Evolutionary conservation across 2,888 invertebrate species (phyloP).

Genomic region (Cerastis rubricosa): DNA sequence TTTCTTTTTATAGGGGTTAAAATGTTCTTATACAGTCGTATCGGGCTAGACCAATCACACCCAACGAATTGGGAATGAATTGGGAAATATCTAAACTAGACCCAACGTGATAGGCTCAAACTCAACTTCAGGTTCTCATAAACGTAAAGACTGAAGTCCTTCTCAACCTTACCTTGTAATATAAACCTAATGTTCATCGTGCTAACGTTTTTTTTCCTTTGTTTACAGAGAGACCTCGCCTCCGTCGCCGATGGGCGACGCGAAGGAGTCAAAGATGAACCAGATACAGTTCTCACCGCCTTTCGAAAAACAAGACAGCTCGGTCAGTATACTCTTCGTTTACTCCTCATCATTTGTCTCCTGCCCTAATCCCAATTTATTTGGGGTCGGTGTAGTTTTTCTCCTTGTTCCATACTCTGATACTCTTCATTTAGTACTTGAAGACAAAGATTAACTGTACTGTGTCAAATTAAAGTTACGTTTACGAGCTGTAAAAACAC

Average conservation of each 20-base stretch:
- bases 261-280: slow-evolving; percentile 89
- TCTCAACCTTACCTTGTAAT: background rate
- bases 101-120: background rate
- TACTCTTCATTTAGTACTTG: background rate
- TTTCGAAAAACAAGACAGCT: slow-evolving; percentile 85
- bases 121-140: background rate
- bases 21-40: background rate
- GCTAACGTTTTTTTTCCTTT: slow-evolving; percentile 70
- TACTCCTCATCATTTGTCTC: background rate
- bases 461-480: background rate
- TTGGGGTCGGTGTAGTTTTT: background rate
- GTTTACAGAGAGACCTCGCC: slow-evolving; percentile 88
- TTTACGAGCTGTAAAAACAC: too few species aligned
- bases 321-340: slow-evolving; percentile 76
- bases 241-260: slow-evolving; percentile 88
- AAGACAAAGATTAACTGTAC: background rate
- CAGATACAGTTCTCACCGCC: slow-evolving; percentile 87
- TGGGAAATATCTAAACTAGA: too few species aligned
- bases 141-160: background rate
- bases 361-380: background rate
- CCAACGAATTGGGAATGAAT: background rate
- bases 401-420: background rate
- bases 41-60: background rate
- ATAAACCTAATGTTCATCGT: background rate
- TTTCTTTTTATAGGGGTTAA: background rate